Evolutionary conservation across 2,888 invertebrate species (phyloP).

Genomic region (Synanthedon andrenaeformis): DNA sequence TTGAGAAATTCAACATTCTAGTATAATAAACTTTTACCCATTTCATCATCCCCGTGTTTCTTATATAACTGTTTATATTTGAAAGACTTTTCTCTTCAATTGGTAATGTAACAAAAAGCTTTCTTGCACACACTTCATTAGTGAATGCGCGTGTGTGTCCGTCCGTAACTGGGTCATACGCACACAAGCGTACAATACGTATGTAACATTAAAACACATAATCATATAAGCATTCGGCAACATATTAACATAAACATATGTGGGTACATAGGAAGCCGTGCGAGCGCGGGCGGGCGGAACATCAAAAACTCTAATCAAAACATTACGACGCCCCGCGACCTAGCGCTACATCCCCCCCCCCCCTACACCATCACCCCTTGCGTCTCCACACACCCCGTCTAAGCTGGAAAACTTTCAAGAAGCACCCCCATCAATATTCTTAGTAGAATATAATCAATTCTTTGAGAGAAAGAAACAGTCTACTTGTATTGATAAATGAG

Average conservation of each 20-base stretch:
- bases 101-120: background rate
- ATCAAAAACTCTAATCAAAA: constrained; percentile 62
- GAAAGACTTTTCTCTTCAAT: background rate
- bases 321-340: constrained; percentile 25
- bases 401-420: constrained; percentile 39
- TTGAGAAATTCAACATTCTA: no score
- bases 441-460: constrained; percentile 69
- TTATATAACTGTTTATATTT: no score
- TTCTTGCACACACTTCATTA: no score
- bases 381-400: constrained; percentile 15
- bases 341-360: no score
- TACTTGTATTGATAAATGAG: constrained; percentile 69
- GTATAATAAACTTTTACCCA: no score
- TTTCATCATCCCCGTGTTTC: no score
- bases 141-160: background rate
- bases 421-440: constrained; percentile 60
- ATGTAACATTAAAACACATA: background rate
- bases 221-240: background rate
- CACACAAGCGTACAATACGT: background rate
- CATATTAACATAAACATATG: background rate
- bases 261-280: background rate
- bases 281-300: constrained; percentile 9
- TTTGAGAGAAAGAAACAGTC: constrained; percentile 67
- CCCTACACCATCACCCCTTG: constrained; percentile 13
- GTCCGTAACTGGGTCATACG: background rate